Evolutionary conservation across 2,888 invertebrate species (phyloP), one percentile per base, ranked within the genome.

Genomic region (Germaria angustata): DNA sequence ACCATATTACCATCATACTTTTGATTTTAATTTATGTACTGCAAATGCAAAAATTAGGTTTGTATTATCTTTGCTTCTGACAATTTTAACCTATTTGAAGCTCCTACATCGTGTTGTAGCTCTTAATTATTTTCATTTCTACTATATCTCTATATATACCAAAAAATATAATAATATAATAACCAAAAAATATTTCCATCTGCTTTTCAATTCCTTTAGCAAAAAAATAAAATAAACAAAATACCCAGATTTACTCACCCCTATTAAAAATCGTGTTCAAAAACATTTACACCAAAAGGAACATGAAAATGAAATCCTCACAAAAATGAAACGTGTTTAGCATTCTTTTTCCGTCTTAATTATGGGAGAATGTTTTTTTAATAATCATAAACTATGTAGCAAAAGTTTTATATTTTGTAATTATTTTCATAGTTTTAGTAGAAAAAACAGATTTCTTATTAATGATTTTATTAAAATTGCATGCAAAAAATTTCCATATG

Each of bases 251-350:
- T 1, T 15, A 44, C 34, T 34, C 69, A 44, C 44, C 44, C 69
- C 34, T 57, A 34, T 69, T 66, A 44, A 44, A 69, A 57, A 32
- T 2, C 34, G 5, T 57, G 44, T 69, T 44, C 46, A 57, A 44
- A 69, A 57, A 32, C 3, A 32, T 69, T 57, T 46, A 22, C 22
- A n/a, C 28, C 55, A 32, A 69, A 8, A 7, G 6, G 4, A 53
- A 20, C 2, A 36, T 20, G 2, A 32, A 28, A 53, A 22, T 11
- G 11, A 53, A 22, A 24, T 51, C 20, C 1, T 44, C 20, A 11
- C 15, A 39, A 66, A 39, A 39, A 53, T 24, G 11, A 53, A 53
- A 53, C 53, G 24, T 68, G 51, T 53, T 51, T 22, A 66, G 51
- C 36, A 66, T 51, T 49, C 9, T 2, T 34, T 46, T 61, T 15